Conservation (phyloP, 2,113 vertebrate genomes). For the Morone saxatilis region DNA sequence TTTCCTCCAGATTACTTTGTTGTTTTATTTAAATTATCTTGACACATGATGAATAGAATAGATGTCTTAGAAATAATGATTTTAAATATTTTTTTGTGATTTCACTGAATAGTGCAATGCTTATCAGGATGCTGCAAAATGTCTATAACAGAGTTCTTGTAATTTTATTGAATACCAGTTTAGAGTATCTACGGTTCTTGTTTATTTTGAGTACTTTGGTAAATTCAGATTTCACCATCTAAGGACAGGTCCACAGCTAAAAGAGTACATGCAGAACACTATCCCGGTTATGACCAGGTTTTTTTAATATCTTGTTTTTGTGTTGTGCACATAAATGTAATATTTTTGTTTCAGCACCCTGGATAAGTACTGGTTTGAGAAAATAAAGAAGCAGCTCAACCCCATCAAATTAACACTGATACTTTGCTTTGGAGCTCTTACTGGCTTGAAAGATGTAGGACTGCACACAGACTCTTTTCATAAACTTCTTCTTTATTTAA, state of each 20-base stretch:
- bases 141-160: not conserved
- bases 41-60: not conserved
- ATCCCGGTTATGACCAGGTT: not conserved
- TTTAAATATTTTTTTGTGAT: no score
- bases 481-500: not conserved
- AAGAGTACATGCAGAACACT: not conserved
- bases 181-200: not conserved
- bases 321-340: not conserved
- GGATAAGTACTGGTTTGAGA: not conserved
- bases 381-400: not conserved
- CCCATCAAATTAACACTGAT: not conserved
- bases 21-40: conserved; percentile 2
- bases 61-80: not conserved
- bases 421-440: not conserved
- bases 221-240: not conserved
- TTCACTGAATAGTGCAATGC: not conserved
- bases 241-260: not conserved
- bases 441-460: not conserved
- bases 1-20: not conserved
- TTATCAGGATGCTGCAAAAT: not conserved
- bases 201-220: not conserved
- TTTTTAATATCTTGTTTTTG: not conserved
- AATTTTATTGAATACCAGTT: not conserved
- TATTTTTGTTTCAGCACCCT: not conserved
- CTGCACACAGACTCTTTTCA: not conserved